Evolutionary conservation across 2,888 invertebrate species (phyloP).

Genomic region (Pseudolycoriella hygida): DNA sequence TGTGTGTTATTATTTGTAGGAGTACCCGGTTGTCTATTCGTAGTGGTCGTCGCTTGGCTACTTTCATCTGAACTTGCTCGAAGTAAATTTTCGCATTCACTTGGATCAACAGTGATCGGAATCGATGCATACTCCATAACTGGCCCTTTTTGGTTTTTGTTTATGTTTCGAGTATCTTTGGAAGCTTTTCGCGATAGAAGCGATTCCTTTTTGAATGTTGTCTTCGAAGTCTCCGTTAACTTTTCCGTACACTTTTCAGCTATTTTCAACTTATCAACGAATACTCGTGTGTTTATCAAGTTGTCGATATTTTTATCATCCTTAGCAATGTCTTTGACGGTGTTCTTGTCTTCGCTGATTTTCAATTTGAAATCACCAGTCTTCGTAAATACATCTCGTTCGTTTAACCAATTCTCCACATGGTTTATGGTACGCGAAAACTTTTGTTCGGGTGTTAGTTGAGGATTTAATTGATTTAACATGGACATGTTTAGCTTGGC

Average conservation of each 20-base stretch:
- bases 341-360: slow-evolving; percentile 14
- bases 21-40: slow-evolving; percentile 11
- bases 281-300: slow-evolving; percentile 17
- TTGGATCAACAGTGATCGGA: slow-evolving; percentile 17
- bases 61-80: slow-evolving; percentile 10
- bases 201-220: slow-evolving; percentile 9
- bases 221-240: slow-evolving; percentile 10
- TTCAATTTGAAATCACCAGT: slow-evolving; percentile 10
- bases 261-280: slow-evolving; percentile 17
- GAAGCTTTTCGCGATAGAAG: slow-evolving; percentile 6
- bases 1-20: slow-evolving; percentile 45
- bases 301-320: slow-evolving; percentile 26
- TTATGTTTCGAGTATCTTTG: background rate
- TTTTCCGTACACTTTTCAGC: slow-evolving; percentile 25
- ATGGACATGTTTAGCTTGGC: slow-evolving; percentile 20
- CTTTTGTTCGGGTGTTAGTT: slow-evolving; percentile 17
- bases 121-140: slow-evolving; percentile 13
- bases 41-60: background rate
- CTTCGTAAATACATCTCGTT: slow-evolving; percentile 13
- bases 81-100: slow-evolving; percentile 23
- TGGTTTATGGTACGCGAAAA: slow-evolving; percentile 22
- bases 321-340: slow-evolving; percentile 13
- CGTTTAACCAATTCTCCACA: slow-evolving; percentile 34
- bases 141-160: slow-evolving; percentile 8
- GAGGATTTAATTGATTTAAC: slow-evolving; percentile 18